phyloP scores from a whole-genome alignment of 2,113 vertebrate genomes.

The Phocoena phocoena region DNA sequence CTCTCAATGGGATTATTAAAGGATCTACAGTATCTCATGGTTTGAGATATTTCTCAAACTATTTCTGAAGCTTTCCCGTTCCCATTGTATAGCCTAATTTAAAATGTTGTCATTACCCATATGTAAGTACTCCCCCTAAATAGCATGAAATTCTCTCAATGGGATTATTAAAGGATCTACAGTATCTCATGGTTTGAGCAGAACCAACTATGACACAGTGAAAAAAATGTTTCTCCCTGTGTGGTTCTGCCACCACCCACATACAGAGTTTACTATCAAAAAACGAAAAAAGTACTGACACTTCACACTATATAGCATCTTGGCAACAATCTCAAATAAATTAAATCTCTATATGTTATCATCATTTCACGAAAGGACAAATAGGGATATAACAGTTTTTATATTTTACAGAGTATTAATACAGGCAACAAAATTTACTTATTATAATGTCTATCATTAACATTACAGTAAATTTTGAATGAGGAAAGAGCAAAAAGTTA shows the following conservation, averaged over 20 bases:
- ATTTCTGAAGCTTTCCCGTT: slow-evolving; percentile 16
- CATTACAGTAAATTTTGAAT: background rate
- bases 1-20: slow-evolving; percentile 33
- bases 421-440: background rate
- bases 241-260: slow-evolving; percentile 29
- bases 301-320: background rate
- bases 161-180: slow-evolving; percentile 39
- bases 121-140: background rate
- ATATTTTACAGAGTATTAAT: background rate
- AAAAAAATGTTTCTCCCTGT: slow-evolving; percentile 28
- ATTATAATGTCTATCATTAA: background rate
- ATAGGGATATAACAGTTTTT: background rate
- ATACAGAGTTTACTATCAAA: background rate
- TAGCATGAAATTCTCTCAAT: slow-evolving; percentile 5
- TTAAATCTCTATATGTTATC: background rate
- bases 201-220: slow-evolving; percentile 36
- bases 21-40: background rate
- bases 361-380: background rate
- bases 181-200: slow-evolving; percentile 1
- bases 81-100: background rate
- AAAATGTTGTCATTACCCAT: background rate
- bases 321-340: background rate
- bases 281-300: background rate
- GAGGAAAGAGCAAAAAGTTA: background rate
- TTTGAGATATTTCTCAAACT: too few relatives aligned